These are phyloP conservation scores for Shargacucullia verbasci DNA, from an alignment of 2,888 invertebrate species.

Conservation along the genomic window DNA sequence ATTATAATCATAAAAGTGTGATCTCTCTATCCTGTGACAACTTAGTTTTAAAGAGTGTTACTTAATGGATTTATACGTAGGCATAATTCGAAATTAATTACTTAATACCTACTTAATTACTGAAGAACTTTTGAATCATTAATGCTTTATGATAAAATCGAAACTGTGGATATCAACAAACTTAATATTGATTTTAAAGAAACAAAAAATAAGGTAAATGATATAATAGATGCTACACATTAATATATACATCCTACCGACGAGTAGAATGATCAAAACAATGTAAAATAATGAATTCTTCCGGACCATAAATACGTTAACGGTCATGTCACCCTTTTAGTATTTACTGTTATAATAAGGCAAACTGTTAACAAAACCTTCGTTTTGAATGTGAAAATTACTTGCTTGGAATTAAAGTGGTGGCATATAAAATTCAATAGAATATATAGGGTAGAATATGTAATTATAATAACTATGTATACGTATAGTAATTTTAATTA, in stretches of 20 bases:
- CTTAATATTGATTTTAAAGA: not conserved
- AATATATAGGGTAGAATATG: not conserved
- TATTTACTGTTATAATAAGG: not conserved
- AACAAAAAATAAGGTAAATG: not conserved
- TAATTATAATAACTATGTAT: slow-evolving; percentile 4
- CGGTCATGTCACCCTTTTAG: not conserved
- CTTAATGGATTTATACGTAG: not conserved
- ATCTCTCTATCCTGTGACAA: not conserved
- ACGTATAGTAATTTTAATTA: slow-evolving; percentile 9
- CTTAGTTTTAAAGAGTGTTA: not conserved
- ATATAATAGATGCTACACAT: too few species aligned
- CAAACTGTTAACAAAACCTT: slow-evolving; percentile 1
- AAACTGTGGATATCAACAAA: not conserved
- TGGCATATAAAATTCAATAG: not conserved
- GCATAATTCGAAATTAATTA: not conserved
- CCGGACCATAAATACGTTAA: not conserved
- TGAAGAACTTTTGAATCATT: not conserved
- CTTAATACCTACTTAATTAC: too few species aligned
- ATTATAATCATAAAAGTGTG: slow-evolving; percentile 1
- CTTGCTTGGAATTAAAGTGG: not conserved
- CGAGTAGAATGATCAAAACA: not conserved
- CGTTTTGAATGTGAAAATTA: not conserved
- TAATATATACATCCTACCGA: too few species aligned
- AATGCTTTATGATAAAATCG: not conserved
- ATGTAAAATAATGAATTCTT: not conserved